phyloP scores from a whole-genome alignment of 2,797 vertebrate genomes.

The Acanthurus tractus region DNA sequence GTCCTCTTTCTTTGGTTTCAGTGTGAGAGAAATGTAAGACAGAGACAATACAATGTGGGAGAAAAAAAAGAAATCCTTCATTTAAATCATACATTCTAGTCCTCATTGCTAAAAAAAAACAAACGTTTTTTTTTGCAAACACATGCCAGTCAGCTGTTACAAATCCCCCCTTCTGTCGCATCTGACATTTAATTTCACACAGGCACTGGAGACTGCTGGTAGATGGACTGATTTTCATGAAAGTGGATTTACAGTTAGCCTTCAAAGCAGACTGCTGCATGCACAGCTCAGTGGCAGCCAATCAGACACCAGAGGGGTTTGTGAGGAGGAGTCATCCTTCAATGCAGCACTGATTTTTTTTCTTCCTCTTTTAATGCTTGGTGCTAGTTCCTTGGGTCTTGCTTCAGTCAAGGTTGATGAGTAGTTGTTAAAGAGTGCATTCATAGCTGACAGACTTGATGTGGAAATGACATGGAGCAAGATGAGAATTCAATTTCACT shows the following conservation, averaged over 20 bases:
- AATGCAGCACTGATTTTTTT: not conserved
- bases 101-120: slow-evolving; percentile 7
- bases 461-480: not conserved
- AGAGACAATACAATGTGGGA: slow-evolving; percentile 20
- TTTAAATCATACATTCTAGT: slow-evolving; percentile 32
- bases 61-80: slow-evolving; percentile 3
- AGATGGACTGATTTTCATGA: slow-evolving; percentile 50
- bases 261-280: slow-evolving; percentile 40
- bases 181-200: slow-evolving; percentile 62
- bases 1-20: slow-evolving; percentile 30
- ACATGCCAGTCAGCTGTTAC: slow-evolving; percentile 52
- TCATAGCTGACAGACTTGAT: not conserved
- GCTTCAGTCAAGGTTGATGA: slow-evolving; percentile 3
- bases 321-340: not conserved
- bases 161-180: slow-evolving; percentile 30
- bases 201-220: slow-evolving; percentile 23
- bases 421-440: not conserved
- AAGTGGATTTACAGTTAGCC: slow-evolving; percentile 53
- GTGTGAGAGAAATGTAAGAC: slow-evolving; percentile 14
- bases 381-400: not conserved
- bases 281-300: slow-evolving; percentile 23
- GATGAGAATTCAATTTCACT: not conserved
- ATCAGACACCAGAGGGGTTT: slow-evolving; percentile 12
- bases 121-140: slow-evolving; percentile 42
- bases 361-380: not conserved